Evolutionary conservation across 2,888 invertebrate species (phyloP), one percentile per base, ranked within the genome.

Genomic region (Cremastinae sp.): DNA sequence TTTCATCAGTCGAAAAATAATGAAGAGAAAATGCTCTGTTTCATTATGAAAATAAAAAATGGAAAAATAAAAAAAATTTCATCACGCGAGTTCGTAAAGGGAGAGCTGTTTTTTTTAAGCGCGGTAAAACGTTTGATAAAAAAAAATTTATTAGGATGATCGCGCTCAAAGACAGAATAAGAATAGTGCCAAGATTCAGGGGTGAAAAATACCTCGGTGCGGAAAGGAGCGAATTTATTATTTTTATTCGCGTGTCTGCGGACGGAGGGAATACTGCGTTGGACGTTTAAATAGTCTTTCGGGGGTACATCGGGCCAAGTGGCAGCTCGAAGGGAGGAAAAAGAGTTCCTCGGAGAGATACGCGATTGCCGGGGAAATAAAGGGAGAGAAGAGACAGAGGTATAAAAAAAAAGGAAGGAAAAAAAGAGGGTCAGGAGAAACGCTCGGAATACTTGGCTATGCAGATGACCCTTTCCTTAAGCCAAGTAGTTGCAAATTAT

Each of bases 401-500:
- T 4, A 45, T 12, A 8, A 9, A 34, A 51, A 36, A 36, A 38
- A 8, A 41, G 28, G 41, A 41, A 56, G 49, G 3, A 20, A 18
- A 22, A 54, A 51, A 51, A 68, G 58, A 47, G 61, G 61, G 71
- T 58, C 49, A 28, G 59, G 62, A 36, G 47, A 56, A 53, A 36
- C 43, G 41, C 69, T 47, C 62, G 71, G 73, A 70, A 71, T 66
- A 78, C 73, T 79, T 76, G 73, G 77, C 38, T 80, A 80, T 81
- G 80, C 72, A 78, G 81, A 78, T 80, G 75, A 75, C 66, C 72
- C 80, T 66, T 79, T 80, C 77, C 70, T 79, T 70, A 75, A 74
- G 77, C 75, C 74, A 69, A 79, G 78, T 74, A 80, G 77, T 81
- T 81, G 78, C 79, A 80, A 81, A 79, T 80, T 78, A 80, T 79